These are phyloP conservation scores for Pelodiscus sinensis DNA, from an alignment of 2,113 vertebrate genomes.

Conservation along the genomic window DNA sequence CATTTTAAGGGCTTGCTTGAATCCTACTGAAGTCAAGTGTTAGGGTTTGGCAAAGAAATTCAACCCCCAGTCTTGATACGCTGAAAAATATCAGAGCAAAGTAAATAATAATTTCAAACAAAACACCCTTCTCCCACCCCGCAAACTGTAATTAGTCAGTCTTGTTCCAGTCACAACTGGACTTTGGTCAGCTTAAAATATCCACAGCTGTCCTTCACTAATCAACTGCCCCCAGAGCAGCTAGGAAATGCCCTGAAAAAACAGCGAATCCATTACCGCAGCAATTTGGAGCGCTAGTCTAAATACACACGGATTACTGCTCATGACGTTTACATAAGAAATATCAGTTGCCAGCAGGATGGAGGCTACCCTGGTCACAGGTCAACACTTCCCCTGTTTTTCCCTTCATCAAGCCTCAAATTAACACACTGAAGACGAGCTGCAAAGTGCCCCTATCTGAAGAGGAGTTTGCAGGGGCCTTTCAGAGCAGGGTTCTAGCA, in stretches of 20 bases:
- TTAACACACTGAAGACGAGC: neutral
- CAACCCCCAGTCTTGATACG: constrained; percentile 9
- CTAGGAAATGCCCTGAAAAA: constrained; percentile 42
- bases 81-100: neutral
- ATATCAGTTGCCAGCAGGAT: neutral
- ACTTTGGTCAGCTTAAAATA: constrained; percentile 33
- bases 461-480: neutral
- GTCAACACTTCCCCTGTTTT: neutral
- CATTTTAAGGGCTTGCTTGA: constrained; percentile 42
- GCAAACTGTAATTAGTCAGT: neutral
- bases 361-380: neutral
- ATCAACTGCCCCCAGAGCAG: constrained; percentile 19
- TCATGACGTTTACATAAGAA: constrained; percentile 6
- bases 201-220: neutral
- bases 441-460: neutral
- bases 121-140: neutral
- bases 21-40: constrained; percentile 26
- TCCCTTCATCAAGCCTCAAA: neutral
- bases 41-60: constrained; percentile 30
- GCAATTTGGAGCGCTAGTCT: neutral
- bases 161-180: neutral
- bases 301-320: neutral
- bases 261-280: neutral
- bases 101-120: constrained; percentile 24
- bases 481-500: neutral